Base-by-base conservation (phyloP, 1,140 invertebrate genomes). In the Gerris buenoi region DNA sequence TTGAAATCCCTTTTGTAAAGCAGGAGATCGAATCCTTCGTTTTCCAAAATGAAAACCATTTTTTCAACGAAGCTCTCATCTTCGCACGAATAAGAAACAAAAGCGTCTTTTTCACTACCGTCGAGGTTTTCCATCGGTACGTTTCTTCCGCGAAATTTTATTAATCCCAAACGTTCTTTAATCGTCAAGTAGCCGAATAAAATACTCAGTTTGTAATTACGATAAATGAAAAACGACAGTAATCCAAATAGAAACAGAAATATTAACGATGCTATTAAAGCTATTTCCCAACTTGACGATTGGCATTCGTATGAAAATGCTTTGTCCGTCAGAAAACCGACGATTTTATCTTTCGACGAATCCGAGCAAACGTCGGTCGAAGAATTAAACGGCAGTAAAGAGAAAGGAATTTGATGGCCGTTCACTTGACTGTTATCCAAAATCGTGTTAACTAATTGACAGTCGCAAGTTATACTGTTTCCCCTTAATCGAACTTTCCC, bases 1-100 rank as follows among this genome's bases (percentile, higher is more conserved):
- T 82, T 78, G 74, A 87, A 87, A 74, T 87, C 85, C 64, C 85
- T 76, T 69, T 85, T 83, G 70, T 84, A 85, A 1, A 87, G 78
- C 73, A 84, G 86, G 1, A 86, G 73, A 69, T 81, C 81, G 26
- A 83, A 78, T 3, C 81, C 76, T 25, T 76, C 71, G 2, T 79
- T 76, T 73, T 86, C 85, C 59, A 87, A 70, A 67, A 81, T 77
- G 13, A 75, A 73, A 26, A 85, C 78, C 69, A 87, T 76, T 23
- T 80, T 74, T 1, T 81, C 72, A 2, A 86, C 81, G 73, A 85
- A 86, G 56, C 81, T 76, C 67, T 81, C 76, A 69, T 87, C 85
- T 69, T 85, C 81, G 65, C 78, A 81, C 69, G 82, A 84, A 72
- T 87, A 86, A 0, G 83, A 85, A 1, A 87, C 80, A 71, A 86